phyloP scores from a whole-genome alignment of 1,140 invertebrate species.

The Mercenaria mercenaria region DNA sequence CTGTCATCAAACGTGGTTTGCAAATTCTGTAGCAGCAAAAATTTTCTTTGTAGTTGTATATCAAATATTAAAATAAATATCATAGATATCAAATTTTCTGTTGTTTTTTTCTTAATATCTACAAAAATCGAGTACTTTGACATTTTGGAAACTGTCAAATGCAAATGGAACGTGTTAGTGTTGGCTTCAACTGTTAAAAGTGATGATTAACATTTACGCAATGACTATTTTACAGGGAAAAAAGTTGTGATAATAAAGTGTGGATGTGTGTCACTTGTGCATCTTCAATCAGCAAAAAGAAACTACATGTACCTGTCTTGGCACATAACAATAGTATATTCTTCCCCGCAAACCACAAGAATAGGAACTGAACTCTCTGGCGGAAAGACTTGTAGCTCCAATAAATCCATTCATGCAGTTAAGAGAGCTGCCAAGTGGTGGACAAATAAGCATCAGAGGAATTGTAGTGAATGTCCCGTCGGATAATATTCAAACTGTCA shows the following conservation, averaged over 20 bases:
- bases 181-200: not conserved
- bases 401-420: constrained; percentile 69
- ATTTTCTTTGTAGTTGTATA: no score
- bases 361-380: constrained; percentile 56
- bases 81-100: no score
- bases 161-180: no score
- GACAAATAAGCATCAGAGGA: constrained; percentile 52
- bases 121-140: no score
- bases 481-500: no score
- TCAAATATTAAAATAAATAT: no score
- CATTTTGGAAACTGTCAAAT: no score
- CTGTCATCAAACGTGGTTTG: no score
- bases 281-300: not conserved
- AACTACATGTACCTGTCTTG: constrained; percentile 32
- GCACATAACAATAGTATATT: not conserved
- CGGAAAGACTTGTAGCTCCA: constrained; percentile 54
- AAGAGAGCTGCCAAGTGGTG: no score
- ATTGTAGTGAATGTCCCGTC: constrained; percentile 70
- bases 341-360: constrained; percentile 36
- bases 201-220: not conserved
- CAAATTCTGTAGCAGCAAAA: no score
- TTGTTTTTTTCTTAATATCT: no score
- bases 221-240: constrained; percentile 1
- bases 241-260: constrained; percentile 31
- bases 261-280: constrained; percentile 43